phyloP scores from a whole-genome alignment of 2,888 invertebrate genomes.

The Morpho helenor region DNA sequence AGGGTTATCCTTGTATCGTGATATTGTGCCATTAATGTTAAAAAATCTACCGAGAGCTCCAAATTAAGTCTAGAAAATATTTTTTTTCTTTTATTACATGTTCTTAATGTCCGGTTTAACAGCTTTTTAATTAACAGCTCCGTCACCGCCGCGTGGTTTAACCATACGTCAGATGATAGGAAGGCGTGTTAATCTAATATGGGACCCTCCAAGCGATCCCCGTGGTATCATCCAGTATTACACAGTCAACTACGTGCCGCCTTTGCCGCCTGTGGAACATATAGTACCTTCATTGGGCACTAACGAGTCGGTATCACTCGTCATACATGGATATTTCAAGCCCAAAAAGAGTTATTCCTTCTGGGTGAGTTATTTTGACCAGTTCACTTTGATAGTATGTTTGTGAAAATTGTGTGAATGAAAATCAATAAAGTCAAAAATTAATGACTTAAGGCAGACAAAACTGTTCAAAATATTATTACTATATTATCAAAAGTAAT shows the following conservation, averaged over 20 bases:
- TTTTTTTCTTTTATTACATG: background rate
- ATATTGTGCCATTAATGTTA: too few relatives aligned
- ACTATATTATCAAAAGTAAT: too few relatives aligned
- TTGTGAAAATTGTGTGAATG: too few relatives aligned
- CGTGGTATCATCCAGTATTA: slow-evolving; percentile 83
- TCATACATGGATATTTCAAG: slow-evolving; percentile 76
- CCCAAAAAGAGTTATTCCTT: slow-evolving; percentile 82
- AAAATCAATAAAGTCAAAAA: too few relatives aligned
- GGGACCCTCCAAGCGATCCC: slow-evolving; percentile 83
- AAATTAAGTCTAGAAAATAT: background rate
- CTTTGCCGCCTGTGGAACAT: slow-evolving; percentile 77
- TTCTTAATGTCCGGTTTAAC: background rate
- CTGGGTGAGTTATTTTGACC: slow-evolving; percentile 76
- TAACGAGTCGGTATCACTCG: slow-evolving; percentile 41
- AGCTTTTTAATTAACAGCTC: slow-evolving; percentile 55
- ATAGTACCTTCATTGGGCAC: slow-evolving; percentile 59
- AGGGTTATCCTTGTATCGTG: too few relatives aligned
- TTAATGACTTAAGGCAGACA: too few relatives aligned
- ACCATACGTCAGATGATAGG: slow-evolving; percentile 82
- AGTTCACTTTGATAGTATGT: slow-evolving; percentile 66
- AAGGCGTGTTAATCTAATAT: slow-evolving; percentile 81
- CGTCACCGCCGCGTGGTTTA: slow-evolving; percentile 84
- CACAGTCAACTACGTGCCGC: slow-evolving; percentile 82
- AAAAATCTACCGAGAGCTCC: too few relatives aligned
- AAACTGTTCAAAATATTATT: too few relatives aligned